phyloP scores from a whole-genome alignment of 2,888 invertebrate species.

The Agrypnus murinus region DNA sequence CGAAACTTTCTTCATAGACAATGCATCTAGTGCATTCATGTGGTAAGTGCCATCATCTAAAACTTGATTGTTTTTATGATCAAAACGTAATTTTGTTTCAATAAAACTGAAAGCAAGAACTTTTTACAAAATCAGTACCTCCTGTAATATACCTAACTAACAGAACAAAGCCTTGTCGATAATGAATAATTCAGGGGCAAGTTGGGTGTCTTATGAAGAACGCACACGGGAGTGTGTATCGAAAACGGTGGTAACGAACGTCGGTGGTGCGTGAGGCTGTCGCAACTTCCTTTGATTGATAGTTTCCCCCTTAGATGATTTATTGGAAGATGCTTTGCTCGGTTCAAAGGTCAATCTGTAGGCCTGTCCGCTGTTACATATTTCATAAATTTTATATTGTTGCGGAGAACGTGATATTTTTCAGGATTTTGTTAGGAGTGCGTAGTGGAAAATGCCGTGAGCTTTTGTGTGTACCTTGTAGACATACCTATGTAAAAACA shows the following conservation, averaged over 20 bases:
- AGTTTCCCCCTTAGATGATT: constrained; percentile 57
- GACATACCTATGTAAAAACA: too few relatives aligned
- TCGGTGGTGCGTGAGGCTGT: constrained; percentile 47
- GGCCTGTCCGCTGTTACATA: constrained; percentile 54
- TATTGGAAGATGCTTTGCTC: constrained; percentile 57
- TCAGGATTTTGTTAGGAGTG: constrained; percentile 29
- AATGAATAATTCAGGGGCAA: constrained; percentile 39
- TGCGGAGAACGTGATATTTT: constrained; percentile 44
- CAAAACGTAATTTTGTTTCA: too few relatives aligned
- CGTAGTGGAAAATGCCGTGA: constrained; percentile 21
- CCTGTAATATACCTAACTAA: constrained; percentile 26
- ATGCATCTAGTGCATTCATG: too few relatives aligned
- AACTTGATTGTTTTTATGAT: too few relatives aligned
- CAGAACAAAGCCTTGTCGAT: constrained; percentile 20
- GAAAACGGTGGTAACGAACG: constrained; percentile 38
- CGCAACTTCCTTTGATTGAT: constrained; percentile 56
- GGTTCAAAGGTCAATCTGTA: constrained; percentile 58
- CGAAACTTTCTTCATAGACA: too few relatives aligned
- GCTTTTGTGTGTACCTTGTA: constrained; percentile 13
- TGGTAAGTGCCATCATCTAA: too few relatives aligned
- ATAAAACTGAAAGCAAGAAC: not conserved
- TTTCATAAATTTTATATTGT: constrained; percentile 56
- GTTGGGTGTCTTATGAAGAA: constrained; percentile 31
- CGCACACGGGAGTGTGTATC: constrained; percentile 34
- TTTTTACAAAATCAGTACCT: too few relatives aligned